Evolutionary conservation across 2,113 vertebrate species (phyloP).

Genomic region (Apeltes quadracus): DNA sequence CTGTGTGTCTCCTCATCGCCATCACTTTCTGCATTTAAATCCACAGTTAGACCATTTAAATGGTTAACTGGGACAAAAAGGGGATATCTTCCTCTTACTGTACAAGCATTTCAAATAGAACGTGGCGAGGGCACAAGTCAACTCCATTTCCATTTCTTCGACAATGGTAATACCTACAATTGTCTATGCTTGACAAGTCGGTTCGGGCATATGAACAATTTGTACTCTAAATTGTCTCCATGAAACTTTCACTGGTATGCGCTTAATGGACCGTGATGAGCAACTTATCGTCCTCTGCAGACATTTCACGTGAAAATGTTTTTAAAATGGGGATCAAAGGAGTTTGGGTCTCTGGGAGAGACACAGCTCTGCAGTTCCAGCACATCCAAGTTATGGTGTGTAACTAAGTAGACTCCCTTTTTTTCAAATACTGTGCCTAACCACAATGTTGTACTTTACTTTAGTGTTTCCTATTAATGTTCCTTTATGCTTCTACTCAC

Average conservation of each 20-base stretch:
- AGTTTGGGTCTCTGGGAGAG: slow-evolving; percentile 41
- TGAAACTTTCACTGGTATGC: slow-evolving; percentile 44
- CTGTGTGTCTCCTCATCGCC: background rate
- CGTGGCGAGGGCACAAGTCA: slow-evolving; percentile 47
- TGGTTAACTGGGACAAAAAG: slow-evolving; percentile 27
- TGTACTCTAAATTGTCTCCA: slow-evolving; percentile 55
- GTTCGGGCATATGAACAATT: slow-evolving; percentile 42
- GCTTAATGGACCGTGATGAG: slow-evolving; percentile 64
- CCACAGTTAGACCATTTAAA: slow-evolving; percentile 12
- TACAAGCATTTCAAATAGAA: slow-evolving; percentile 42
- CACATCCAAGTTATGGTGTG: background rate
- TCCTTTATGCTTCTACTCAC: background rate
- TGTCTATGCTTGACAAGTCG: slow-evolving; percentile 32
- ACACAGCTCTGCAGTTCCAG: slow-evolving; percentile 8
- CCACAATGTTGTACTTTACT: background rate
- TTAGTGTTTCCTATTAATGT: background rate
- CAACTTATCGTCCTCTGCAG: slow-evolving; percentile 60
- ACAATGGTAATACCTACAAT: slow-evolving; percentile 31
- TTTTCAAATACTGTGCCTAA: background rate
- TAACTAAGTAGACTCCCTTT: background rate
- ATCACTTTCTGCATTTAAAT: slow-evolving; percentile 25
- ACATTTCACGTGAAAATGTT: slow-evolving; percentile 46
- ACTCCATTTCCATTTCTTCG: slow-evolving; percentile 55
- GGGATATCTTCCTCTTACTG: slow-evolving; percentile 35
- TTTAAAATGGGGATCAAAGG: slow-evolving; percentile 56